Percentiles rank a stretch among this genome's conserved stretches.
Evolutionary conservation across 2,888 invertebrate species (phyloP).

Genomic region (Chromoteleia sp.): DNA sequence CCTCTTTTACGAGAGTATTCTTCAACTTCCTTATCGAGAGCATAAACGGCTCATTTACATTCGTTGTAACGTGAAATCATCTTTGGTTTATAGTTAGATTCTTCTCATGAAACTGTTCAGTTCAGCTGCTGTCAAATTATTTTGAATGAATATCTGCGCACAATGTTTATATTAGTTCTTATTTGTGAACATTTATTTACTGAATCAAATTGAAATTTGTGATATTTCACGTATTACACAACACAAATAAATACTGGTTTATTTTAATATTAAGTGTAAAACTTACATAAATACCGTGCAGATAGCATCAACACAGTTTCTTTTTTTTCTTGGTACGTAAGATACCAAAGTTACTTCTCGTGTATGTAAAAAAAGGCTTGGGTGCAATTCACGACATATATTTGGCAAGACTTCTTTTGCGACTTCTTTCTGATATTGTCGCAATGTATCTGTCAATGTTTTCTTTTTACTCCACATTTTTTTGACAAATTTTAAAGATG

Average conservation of each 20-base stretch:
- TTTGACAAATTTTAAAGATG: constrained; percentile 21
- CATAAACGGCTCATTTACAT: constrained; percentile 11
- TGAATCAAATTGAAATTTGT: background rate
- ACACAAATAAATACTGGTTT: background rate
- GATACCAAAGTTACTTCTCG: constrained; percentile 26
- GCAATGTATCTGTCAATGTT: constrained; percentile 38
- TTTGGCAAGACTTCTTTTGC: constrained; percentile 35
- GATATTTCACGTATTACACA: background rate
- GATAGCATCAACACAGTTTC: constrained; percentile 21
- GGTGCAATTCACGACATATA: constrained; percentile 20
- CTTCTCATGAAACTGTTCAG: background rate
- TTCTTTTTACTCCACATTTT: constrained; percentile 10
- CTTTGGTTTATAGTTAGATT: constrained; percentile 6
- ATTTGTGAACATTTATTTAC: too few species aligned
- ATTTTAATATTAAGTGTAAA: background rate
- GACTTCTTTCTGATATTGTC: constrained; percentile 23
- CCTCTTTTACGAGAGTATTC: constrained; percentile 10
- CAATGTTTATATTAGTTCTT: too few species aligned
- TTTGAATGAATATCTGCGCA: too few species aligned
- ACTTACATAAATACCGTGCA: constrained; percentile 35
- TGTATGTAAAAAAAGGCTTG: constrained; percentile 39
- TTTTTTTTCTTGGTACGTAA: constrained; percentile 36
- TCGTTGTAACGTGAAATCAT: constrained; percentile 7
- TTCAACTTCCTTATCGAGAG: constrained; percentile 1
- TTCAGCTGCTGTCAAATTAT: background rate